Evolutionary conservation across 2,797 vertebrate species (phyloP), one percentile per base, ranked within the genome.

Genomic region (Acrossocheilus wenchowensis): DNA sequence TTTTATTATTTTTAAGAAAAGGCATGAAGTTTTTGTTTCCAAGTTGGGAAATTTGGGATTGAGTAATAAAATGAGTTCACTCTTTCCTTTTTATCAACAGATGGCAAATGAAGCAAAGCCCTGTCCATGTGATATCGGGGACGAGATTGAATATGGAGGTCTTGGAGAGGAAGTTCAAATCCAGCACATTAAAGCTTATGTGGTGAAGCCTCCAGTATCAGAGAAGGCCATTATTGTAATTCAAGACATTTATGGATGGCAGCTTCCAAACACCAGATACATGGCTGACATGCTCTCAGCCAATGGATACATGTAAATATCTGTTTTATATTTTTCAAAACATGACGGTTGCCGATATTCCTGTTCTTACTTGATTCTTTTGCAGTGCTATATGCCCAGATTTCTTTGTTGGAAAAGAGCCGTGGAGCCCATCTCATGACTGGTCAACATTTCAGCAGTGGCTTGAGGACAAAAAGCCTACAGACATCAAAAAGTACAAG

Each of bases 161-260:
- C 92, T 95, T 82, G 98, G 98, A n/a, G 89, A 92, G 0, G 98
- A 98, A 92, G 91, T 97, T 62, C 95, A 97, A 90, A 93, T 98
- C 0, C 96, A 97, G 52, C 95, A 98, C 91, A 92, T 95, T 89
- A 95, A 95, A 52, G 96, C 96, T 19, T 99, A 99, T 30, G 60
- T 97, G 11, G 96, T 96, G 36, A 95, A 94, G 87, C 95, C 96
- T 57, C 79, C 94, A 0, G 75, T 85, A 1, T 95, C 96, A 0
- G 95, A 97, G 88, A 98, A 95, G 90, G 97, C 97, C 2, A 86
- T 99, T 83, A 94, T 99, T 81, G 94, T 99, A 77, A 92, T 96
- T 87, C 98, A 99, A 39, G 98, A 99, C 69, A 94, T 98, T 81
- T 98, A 90, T 66, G 98, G 98, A 72, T 99, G 98, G 97, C 90